Evolutionary conservation across 2,888 invertebrate species (phyloP).

Genomic region (Eupeodes luniger): DNA sequence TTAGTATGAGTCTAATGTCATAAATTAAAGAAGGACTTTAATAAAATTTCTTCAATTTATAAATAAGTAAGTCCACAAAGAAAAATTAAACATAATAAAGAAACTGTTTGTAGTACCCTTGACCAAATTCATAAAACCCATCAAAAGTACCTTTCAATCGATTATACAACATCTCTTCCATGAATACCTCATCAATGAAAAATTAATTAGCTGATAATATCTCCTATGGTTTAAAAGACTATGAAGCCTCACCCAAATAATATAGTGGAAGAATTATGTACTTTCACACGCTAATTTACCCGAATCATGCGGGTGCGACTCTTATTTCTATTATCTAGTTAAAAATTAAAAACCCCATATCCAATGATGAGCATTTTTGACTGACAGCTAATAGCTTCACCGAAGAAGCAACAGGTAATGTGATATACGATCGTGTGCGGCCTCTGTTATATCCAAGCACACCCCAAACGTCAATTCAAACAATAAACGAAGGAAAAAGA

Average conservation of each 20-base stretch:
- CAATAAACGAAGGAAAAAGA: slow-evolving; percentile 58
- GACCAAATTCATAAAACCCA: slow-evolving; percentile 26
- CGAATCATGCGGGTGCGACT: slow-evolving; percentile 42
- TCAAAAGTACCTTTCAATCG: slow-evolving; percentile 9
- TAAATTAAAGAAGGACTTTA: too few relatives aligned
- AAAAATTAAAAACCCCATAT: not conserved
- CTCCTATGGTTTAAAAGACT: not conserved
- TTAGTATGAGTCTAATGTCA: too few relatives aligned
- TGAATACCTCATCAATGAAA: slow-evolving; percentile 16
- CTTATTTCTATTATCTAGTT: slow-evolving; percentile 3
- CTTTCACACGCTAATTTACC: slow-evolving; percentile 50
- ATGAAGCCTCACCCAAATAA: not conserved
- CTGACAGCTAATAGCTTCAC: slow-evolving; percentile 40
- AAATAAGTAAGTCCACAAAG: not conserved
- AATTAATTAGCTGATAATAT: slow-evolving; percentile 43
- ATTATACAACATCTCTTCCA: slow-evolving; percentile 19
- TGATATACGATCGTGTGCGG: slow-evolving; percentile 54
- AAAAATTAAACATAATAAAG: not conserved
- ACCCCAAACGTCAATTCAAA: slow-evolving; percentile 60
- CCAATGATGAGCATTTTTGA: slow-evolving; percentile 40
- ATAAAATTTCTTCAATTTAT: too few relatives aligned
- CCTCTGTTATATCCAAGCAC: slow-evolving; percentile 46
- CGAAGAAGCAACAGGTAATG: slow-evolving; percentile 47
- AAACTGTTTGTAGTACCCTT: slow-evolving; percentile 13
- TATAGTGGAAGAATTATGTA: slow-evolving; percentile 14